A percentile compares a stretch with the other conserved stretches of the same genome.
These are phyloP conservation scores for Tenthredo amoena DNA, from an alignment of 2,888 invertebrate genomes.

Conservation along the genomic window DNA sequence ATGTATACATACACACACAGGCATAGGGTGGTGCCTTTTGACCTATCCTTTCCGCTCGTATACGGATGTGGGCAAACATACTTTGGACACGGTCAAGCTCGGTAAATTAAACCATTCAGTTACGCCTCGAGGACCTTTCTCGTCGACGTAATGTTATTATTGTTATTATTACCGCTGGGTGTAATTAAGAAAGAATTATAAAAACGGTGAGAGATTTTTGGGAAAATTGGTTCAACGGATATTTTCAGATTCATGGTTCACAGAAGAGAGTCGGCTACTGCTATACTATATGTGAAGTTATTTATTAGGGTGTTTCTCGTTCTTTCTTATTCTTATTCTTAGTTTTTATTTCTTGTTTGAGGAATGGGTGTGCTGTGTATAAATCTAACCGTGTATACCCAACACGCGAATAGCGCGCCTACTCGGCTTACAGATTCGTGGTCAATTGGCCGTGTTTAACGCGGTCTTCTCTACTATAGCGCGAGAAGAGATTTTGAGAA, in stretches of 20 bases:
- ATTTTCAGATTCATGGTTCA: neutral
- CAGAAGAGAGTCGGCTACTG: neutral
- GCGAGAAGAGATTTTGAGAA: neutral
- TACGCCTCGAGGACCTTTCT: neutral
- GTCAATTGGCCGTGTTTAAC: constrained; percentile 77
- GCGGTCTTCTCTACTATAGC: neutral
- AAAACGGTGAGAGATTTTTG: too few relatives aligned
- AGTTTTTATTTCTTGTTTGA: neutral
- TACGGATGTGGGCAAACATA: constrained; percentile 34
- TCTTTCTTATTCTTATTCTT: neutral
- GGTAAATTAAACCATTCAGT: constrained; percentile 29
- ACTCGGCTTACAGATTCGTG: constrained; percentile 71
- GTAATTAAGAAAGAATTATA: too few relatives aligned
- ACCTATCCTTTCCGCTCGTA: constrained; percentile 14
- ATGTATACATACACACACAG: neutral
- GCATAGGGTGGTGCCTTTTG: neutral
- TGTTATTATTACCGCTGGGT: too few relatives aligned
- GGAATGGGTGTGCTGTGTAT: neutral
- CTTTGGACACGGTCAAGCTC: constrained; percentile 40
- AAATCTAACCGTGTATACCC: constrained; percentile 64
- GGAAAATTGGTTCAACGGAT: neutral
- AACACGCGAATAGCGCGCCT: constrained; percentile 73
- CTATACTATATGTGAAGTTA: neutral
- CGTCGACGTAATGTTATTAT: too few relatives aligned
- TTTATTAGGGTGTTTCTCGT: constrained; percentile 10